Evolutionary conservation across 2,888 invertebrate species (phyloP).

Genomic region (Oligia strigilis): DNA sequence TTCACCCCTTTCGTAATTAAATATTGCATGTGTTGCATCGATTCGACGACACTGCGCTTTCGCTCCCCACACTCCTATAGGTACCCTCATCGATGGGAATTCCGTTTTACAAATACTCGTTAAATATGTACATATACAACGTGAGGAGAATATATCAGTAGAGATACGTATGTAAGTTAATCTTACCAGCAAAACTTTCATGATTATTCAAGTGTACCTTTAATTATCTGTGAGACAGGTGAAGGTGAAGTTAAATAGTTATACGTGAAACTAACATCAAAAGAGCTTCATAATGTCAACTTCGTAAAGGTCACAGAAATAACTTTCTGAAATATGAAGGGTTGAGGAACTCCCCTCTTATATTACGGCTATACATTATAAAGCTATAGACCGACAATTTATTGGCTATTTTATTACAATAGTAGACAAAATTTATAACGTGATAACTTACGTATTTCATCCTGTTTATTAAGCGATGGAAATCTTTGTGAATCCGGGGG

Average conservation of each 20-base stretch:
- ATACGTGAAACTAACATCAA: conserved; percentile 23
- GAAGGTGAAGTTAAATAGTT: neutral
- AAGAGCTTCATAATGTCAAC: conserved; percentile 33
- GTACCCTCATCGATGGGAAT: conserved; percentile 53
- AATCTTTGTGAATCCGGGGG: conserved; percentile 77
- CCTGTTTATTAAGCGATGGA: conserved; percentile 75
- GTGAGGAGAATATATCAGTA: neutral
- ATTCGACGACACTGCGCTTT: conserved; percentile 43
- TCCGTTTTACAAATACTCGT: conserved; percentile 20
- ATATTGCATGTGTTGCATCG: conserved; percentile 69
- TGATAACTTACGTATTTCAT: conserved; percentile 85
- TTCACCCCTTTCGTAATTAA: conserved; percentile 67
- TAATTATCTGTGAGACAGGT: conserved; percentile 1
- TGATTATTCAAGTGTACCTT: neutral
- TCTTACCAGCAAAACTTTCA: neutral
- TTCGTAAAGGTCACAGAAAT: conserved; percentile 47
- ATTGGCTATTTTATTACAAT: conserved; percentile 87
- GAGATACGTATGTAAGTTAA: neutral
- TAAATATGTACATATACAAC: conserved; percentile 7
- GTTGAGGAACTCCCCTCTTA: conserved; percentile 74
- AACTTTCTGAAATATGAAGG: conserved; percentile 69
- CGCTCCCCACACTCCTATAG: conserved; percentile 8
- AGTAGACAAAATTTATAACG: conserved; percentile 85
- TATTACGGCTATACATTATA: conserved; percentile 64
- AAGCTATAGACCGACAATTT: conserved; percentile 84